These are phyloP conservation scores for Drosophila kuntzei DNA, from an alignment of 2,888 invertebrate genomes.

Conservation along the genomic window DNA sequence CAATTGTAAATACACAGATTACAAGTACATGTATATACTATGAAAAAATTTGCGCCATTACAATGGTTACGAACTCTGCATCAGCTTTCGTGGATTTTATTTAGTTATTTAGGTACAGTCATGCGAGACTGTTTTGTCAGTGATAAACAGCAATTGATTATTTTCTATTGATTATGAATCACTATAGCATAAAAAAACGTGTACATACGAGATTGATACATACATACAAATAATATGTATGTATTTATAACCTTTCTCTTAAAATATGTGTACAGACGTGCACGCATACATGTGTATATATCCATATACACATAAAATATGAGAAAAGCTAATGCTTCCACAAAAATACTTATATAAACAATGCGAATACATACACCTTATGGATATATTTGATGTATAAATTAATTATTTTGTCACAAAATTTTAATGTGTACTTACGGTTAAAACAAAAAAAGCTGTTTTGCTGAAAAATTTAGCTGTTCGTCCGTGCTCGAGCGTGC, in stretches of 20 bases:
- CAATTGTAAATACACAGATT: conserved; percentile 9
- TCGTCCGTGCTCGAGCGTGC: conserved; percentile 44
- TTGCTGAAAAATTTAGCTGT: conserved; percentile 75
- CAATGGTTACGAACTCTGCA: conserved; percentile 2
- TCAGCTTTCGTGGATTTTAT: conserved; percentile 42
- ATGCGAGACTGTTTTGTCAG: conserved; percentile 14
- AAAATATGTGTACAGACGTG: conserved; percentile 26
- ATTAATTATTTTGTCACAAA: background rate
- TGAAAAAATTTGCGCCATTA: conserved; percentile 17
- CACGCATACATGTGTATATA: conserved; percentile 1
- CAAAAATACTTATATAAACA: background rate
- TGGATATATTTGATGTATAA: background rate
- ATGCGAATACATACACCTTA: background rate
- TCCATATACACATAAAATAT: conserved; percentile 14
- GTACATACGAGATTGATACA: background rate
- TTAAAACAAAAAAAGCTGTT: conserved; percentile 85
- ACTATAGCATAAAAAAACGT: conserved; percentile 22
- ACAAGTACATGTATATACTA: conserved; percentile 3
- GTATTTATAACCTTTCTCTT: conserved; percentile 57
- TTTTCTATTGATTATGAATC: conserved; percentile 54
- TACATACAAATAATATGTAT: conserved; percentile 30
- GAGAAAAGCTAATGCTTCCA: background rate
- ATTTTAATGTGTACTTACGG: conserved; percentile 79
- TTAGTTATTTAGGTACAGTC: conserved; percentile 66
- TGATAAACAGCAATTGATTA: conserved; percentile 33